Evolutionary conservation across 2,113 vertebrate species (phyloP).

Genomic region (Centrocercus urophasianus): DNA sequence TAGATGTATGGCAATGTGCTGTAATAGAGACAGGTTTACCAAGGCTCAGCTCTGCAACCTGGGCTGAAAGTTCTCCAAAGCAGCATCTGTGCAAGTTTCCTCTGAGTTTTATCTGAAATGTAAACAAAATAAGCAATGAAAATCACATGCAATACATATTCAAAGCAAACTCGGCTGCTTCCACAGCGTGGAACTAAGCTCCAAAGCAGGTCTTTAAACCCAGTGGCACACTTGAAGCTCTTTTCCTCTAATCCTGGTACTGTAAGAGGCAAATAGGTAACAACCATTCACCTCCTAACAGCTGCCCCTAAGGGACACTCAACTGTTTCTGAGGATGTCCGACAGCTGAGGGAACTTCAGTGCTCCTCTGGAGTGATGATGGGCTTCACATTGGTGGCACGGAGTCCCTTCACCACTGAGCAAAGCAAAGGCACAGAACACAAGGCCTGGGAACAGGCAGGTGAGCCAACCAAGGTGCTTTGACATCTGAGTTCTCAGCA

Average conservation of each 20-base stretch:
- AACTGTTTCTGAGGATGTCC: neutral
- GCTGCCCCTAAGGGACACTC: neutral
- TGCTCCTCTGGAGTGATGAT: neutral
- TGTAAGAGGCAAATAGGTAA: neutral
- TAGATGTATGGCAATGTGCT: constrained; percentile 84
- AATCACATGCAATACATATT: neutral
- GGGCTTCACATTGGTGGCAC: neutral
- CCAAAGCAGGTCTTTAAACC: neutral
- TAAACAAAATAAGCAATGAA: constrained; percentile 60
- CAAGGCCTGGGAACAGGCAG: neutral
- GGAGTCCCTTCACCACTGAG: neutral
- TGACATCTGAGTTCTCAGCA: neutral
- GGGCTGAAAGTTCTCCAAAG: constrained; percentile 86
- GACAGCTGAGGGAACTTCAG: neutral
- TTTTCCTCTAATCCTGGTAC: neutral
- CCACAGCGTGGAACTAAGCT: neutral
- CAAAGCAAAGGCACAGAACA: neutral
- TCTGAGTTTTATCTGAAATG: constrained; percentile 87
- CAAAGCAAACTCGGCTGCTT: neutral
- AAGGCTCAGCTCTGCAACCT: constrained; percentile 88
- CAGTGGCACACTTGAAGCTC: neutral
- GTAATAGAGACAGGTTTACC: constrained; percentile 85
- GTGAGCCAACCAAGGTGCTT: neutral
- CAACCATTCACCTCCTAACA: neutral
- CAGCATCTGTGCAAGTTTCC: constrained; percentile 89